phyloP scores from a whole-genome alignment of 2,113 vertebrate species.

The Solenodon paradoxus region DNA sequence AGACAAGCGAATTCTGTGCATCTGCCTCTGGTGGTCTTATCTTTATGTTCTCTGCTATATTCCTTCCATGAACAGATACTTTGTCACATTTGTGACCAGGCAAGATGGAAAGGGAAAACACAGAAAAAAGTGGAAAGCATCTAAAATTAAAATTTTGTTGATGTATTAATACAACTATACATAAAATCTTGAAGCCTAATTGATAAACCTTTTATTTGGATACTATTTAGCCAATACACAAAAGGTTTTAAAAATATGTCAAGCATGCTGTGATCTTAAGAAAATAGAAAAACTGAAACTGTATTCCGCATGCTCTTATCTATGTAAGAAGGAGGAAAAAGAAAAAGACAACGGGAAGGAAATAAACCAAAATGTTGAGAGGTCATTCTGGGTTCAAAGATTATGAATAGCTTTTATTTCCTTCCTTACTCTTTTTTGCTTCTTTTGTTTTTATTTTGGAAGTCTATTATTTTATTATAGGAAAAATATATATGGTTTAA shows the following conservation, averaged over 20 bases:
- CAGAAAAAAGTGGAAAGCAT: not conserved
- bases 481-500: not conserved
- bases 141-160: not conserved
- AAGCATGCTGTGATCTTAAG: not conserved
- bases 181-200: not conserved
- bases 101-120: slow-evolving; percentile 3
- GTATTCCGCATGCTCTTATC: slow-evolving; percentile 28
- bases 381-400: slow-evolving; percentile 30
- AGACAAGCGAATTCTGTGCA: not conserved
- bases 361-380: slow-evolving; percentile 36
- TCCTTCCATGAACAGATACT: not conserved
- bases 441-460: not conserved
- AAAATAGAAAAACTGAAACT: slow-evolving; percentile 25
- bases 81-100: not conserved
- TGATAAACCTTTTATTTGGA: not conserved
- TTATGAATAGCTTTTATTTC: slow-evolving; percentile 39
- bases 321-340: not conserved
- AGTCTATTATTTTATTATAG: not conserved
- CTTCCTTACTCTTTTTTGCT: not conserved
- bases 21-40: not conserved
- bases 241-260: not conserved
- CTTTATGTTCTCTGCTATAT: not conserved
- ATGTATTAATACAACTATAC: not conserved
- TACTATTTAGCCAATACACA: not conserved
- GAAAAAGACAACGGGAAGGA: slow-evolving; percentile 7